These are phyloP conservation scores for Pomatorhinus ruficollis DNA, from an alignment of 2,113 vertebrate genomes.

Conservation along the genomic window DNA sequence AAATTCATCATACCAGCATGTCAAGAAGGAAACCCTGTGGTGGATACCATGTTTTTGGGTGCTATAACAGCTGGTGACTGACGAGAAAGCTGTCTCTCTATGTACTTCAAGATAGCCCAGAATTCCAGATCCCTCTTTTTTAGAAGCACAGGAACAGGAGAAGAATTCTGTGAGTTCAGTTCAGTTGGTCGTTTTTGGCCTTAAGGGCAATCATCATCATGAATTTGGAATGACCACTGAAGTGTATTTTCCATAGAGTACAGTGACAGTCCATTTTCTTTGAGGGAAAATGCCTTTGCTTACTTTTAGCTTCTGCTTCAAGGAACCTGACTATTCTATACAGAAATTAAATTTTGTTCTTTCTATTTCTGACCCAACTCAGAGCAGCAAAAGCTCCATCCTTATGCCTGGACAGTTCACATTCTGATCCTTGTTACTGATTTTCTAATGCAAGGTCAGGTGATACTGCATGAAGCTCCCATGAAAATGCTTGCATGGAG, in stretches of 20 bases:
- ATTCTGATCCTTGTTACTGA: not conserved
- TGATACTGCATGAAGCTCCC: not conserved
- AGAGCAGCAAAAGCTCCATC: not conserved
- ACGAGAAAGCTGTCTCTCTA: not conserved
- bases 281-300: not conserved
- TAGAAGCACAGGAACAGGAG: not conserved
- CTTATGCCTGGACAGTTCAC: not conserved
- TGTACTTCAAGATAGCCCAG: not conserved
- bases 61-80: not conserved
- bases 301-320: not conserved
- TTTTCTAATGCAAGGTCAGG: not conserved
- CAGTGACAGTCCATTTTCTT: not conserved
- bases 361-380: not conserved
- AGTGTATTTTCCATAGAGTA: not conserved
- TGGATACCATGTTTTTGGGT: not conserved
- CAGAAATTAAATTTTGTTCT: not conserved
- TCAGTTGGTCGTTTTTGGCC: not conserved
- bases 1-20: not conserved
- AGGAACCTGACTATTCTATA: not conserved
- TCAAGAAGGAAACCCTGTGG: not conserved
- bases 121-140: not conserved
- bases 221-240: not conserved
- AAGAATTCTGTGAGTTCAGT: not conserved
- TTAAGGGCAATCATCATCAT: not conserved
- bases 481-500: not conserved